A percentile compares a stretch with the other conserved stretches of the same genome.
Evolutionary conservation across 1,140 invertebrate species (phyloP).

Genomic region (Odontomachus brunneus): DNA sequence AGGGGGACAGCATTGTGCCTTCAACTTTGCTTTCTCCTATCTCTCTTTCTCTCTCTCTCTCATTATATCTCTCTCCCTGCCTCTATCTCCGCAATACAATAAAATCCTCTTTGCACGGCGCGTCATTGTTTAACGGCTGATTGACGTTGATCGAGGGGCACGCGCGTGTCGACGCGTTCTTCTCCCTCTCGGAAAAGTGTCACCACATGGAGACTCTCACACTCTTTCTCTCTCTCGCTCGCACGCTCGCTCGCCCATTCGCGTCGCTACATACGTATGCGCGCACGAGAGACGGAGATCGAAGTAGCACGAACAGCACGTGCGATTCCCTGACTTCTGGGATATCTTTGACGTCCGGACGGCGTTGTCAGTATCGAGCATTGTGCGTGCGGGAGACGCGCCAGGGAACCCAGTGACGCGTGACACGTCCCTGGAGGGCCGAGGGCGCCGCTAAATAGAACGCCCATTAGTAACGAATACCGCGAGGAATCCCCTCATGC

Average conservation of each 20-base stretch:
- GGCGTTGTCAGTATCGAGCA: conserved; percentile 67
- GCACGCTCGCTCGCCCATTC: conserved; percentile 1
- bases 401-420: conserved; percentile 75
- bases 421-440: conserved; percentile 79
- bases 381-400: conserved; percentile 64
- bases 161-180: conserved; percentile 59
- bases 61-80: conserved; percentile 25
- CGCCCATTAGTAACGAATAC: conserved; percentile 83
- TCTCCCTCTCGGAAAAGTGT: conserved; percentile 73
- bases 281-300: conserved; percentile 11
- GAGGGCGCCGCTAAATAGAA: conserved; percentile 81
- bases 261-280: not conserved
- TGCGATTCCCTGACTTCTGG: conserved; percentile 60
- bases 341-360: conserved; percentile 69
- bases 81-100: conserved; percentile 79
- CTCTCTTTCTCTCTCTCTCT: conserved; percentile 58
- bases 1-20: conserved; percentile 66
- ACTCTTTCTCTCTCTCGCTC: conserved; percentile 12
- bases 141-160: conserved; percentile 83
- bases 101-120: conserved; percentile 82
- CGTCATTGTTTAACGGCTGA: conserved; percentile 83
- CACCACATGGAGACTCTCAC: conserved; percentile 63
- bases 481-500: conserved; percentile 77
- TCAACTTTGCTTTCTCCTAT: conserved; percentile 77
- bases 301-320: conserved; percentile 10